Base-by-base conservation (phyloP, 1,140 invertebrate species). In the Caenorhabditis latens region DNA sequence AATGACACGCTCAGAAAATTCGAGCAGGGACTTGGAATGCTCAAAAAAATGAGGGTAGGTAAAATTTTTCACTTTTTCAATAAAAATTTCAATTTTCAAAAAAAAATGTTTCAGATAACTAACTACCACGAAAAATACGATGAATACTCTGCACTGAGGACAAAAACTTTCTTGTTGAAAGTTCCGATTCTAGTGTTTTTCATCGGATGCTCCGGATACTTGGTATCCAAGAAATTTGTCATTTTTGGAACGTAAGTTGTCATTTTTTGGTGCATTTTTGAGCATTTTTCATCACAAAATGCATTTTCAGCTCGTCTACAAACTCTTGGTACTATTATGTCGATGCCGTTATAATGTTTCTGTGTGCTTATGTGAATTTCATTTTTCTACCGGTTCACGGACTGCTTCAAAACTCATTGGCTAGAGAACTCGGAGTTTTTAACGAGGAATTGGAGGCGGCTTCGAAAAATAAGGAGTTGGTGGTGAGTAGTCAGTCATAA, bases 321-420 rank as follows among this genome's bases (percentile, higher is more conserved):
- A 61, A 9, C 9, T 61, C 19, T 0, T 61, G 71, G 71, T 79
- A 79, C 71, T 32, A 24, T 14, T 79, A 50, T 50, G 13, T 79
- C n/a, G 71, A 79, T 24, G 71, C 71, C 4, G 19, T 4, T 24
- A n/a, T 79, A 13, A 50, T 50, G 43, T n/a, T 50, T 50, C 21
- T 79, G 19, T 79, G 71, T 79, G 71, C 71, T 6, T 79, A 79
- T 24, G 71, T 79, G 46, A 79, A 79, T n/a, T 48, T 50, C n/a
- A 24, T 79, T 0, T 79, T 19, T 19, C 21, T 79, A 8, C 71
- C 71, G 24, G 40, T 79, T 79, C 71, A 79, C 24, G 71, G n/a
- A 43, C 14, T 79, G 1, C n/a, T 79, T 4, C 71, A 79, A 24
- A 50, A 79, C 53, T 46, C 43, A 2, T 5, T 79, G 9, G 46